phyloP scores from a whole-genome alignment of 2,888 invertebrate species.

The Eumacrocentrus americanus region DNA sequence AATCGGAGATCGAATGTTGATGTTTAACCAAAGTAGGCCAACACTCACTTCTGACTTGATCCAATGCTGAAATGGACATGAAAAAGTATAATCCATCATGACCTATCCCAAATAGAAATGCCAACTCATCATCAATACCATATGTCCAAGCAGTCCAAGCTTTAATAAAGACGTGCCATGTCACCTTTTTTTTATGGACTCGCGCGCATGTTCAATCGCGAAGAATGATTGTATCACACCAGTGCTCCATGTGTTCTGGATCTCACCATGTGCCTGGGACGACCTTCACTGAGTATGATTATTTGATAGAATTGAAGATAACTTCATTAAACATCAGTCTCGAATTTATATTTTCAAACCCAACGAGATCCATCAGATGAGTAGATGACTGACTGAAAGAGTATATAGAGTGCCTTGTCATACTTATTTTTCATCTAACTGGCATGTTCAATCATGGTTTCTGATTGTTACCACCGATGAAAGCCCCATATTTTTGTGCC shows the following conservation, averaged over 20 bases:
- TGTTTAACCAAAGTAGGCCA: not conserved
- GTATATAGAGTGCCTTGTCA: not conserved
- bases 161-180: constrained; percentile 1
- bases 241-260: not conserved
- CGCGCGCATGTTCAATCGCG: not conserved
- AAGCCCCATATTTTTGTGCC: not conserved
- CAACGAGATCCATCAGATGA: too few relatives aligned
- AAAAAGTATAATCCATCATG: constrained; percentile 8
- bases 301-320: constrained; percentile 4
- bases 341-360: not conserved
- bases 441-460: not conserved
- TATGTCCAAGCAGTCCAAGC: constrained; percentile 13
- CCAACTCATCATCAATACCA: constrained; percentile 34
- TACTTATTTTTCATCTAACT: too few relatives aligned
- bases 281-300: not conserved
- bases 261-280: not conserved
- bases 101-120: constrained; percentile 41
- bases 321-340: constrained; percentile 5
- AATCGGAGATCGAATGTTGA: constrained; percentile 7
- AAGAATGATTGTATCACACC: too few relatives aligned
- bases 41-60: too few relatives aligned
- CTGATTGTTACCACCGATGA: not conserved
- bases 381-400: too few relatives aligned
- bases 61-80: too few relatives aligned
- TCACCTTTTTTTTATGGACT: constrained; percentile 1